phyloP scores from a whole-genome alignment of 37 sponge, comb jelly and placozoan species.

The Halisarca cf. caerulea region DNA sequence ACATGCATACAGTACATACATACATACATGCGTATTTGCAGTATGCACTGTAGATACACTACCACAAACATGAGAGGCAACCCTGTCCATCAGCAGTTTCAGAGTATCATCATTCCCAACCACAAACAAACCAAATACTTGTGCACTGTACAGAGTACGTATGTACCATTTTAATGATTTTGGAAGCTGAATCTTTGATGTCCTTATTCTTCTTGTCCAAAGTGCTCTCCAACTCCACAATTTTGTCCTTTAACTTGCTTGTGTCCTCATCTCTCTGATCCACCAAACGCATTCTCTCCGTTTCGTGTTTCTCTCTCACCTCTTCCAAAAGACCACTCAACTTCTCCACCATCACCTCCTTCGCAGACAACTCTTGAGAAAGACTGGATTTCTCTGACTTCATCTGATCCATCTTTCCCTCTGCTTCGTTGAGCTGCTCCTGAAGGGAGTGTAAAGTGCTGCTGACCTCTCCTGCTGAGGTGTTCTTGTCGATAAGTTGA shows the following conservation, averaged over 20 bases:
- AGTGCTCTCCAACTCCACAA: neutral
- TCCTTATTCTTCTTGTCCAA: constrained; percentile 19
- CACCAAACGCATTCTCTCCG: neutral
- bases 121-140: too few species aligned
- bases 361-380: constrained; percentile 9
- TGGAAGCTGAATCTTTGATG: neutral
- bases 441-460: constrained; percentile 1
- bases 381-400: constrained; percentile 3
- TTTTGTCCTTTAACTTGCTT: neutral
- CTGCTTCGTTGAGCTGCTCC: constrained; percentile 19
- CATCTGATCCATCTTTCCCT: neutral
- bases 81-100: too few species aligned
- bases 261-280: constrained; percentile 1
- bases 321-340: neutral
- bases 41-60: too few species aligned
- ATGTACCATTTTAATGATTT: constrained; percentile 2
- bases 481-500: constrained; percentile 17
- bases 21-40: too few species aligned
- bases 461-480: constrained; percentile 20
- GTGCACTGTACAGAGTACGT: too few species aligned
- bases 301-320: neutral
- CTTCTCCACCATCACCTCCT: neutral
- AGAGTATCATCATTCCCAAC: too few species aligned
- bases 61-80: too few species aligned
- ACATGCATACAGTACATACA: too few species aligned